Evolutionary conservation across 2,797 vertebrate species (phyloP), one percentile per base, ranked within the genome.

Genomic region (Sebastes variabilis): DNA sequence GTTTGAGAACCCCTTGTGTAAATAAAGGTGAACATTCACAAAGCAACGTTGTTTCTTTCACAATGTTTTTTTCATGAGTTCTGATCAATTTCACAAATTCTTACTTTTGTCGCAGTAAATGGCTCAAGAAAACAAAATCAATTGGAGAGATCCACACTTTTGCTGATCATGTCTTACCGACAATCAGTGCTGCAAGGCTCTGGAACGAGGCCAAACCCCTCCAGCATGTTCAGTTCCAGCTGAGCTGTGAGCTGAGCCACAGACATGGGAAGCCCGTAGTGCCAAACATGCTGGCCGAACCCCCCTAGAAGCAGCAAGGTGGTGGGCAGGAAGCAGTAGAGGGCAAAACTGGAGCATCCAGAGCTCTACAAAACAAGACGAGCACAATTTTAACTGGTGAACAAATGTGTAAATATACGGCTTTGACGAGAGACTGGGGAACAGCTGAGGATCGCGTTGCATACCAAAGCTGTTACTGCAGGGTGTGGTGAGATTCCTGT

Each of bases 151-250:
- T 36, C 6, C 13, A 38, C 6, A 20, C 8, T 12, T 24, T 9
- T 22, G 12, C 30, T 70, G 59, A 20, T 22, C 3, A 24, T 68
- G 66, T 58, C 95, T 94, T 77, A 95, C 96, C 95, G 93, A 87
- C 96, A 97, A 16, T 97, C 93, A 0, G 78, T 22, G 75, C 85
- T 90, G 65, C 96, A 96, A 0, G 85, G 75, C 60, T 94, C 87
- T n/a, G 88, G 77, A 2, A 79, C 16, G 0, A 92, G 34, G 68
- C 92, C 87, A 25, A 95, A 72, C 46, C 91, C 92, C 29, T 96
- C 93, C 18, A 94, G 76, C 93, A 92, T 93, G 75, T 93, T 93
- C 79, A 96, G 86, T 52, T 96, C 89, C 82, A 95, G 68, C 82
- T 96, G 96, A 25, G 86, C 83, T 16, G 88, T 71, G 55, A 96